Conservation (phyloP, 2,888 invertebrate genomes). For the Polydrusus pterygomalis region DNA sequence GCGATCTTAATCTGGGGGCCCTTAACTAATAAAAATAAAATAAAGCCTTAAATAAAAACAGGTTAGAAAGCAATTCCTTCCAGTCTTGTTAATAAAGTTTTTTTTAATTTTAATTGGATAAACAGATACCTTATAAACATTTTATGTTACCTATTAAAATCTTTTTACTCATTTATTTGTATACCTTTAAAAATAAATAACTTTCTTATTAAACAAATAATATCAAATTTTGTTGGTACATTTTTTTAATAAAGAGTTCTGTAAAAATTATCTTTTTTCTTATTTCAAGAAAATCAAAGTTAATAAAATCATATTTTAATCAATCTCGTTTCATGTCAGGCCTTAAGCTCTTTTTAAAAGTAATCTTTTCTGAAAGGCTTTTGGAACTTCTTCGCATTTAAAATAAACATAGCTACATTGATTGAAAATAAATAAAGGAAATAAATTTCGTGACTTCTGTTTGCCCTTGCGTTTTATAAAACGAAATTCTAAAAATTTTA, state of each 20-base stretch:
- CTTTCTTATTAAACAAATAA: too few species aligned
- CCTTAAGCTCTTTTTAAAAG: conserved; percentile 23
- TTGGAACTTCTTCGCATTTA: conserved; percentile 21
- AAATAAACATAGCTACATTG: conserved; percentile 27
- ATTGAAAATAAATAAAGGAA: conserved; percentile 25
- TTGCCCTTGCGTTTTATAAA: conserved; percentile 11
- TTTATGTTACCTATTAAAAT: too few species aligned
- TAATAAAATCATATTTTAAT: conserved; percentile 26
- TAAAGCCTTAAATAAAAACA: too few species aligned
- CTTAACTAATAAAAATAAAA: too few species aligned
- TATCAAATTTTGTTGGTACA: neutral
- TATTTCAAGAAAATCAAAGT: conserved; percentile 4
- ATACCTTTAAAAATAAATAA: too few species aligned
- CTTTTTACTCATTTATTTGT: too few species aligned
- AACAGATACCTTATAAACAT: too few species aligned
- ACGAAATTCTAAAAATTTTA: conserved; percentile 12
- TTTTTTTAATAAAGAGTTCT: neutral
- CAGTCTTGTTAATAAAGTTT: too few species aligned
- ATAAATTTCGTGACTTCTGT: conserved; percentile 28
- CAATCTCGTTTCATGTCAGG: conserved; percentile 23
- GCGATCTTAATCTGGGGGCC: too few species aligned
- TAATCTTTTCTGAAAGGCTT: conserved; percentile 19
- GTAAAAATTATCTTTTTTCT: neutral
- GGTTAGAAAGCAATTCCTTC: too few species aligned
- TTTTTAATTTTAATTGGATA: too few species aligned